Percentiles rank a stretch among this genome's conserved stretches.
Conservation (phyloP, 2,888 invertebrate genomes). For the Morpho helenor region DNA sequence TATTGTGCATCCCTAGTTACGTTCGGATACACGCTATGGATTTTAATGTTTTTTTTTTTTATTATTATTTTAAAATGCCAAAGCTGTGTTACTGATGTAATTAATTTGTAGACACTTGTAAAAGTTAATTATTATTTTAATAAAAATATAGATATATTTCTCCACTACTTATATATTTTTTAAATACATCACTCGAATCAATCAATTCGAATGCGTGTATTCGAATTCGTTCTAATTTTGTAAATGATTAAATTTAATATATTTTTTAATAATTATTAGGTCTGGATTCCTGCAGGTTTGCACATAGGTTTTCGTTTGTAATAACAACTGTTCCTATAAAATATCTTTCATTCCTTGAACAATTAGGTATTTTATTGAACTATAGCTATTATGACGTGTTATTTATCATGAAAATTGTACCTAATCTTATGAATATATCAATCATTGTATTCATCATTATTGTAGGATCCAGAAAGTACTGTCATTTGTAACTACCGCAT, state of each 20-base stretch:
- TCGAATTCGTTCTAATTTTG: conserved; percentile 16
- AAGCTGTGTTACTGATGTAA: conserved; percentile 18
- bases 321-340: conserved; percentile 26
- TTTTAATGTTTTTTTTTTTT: conserved; percentile 8
- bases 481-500: conserved; percentile 66
- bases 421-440: conserved; percentile 34
- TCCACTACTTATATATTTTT: conserved; percentile 7
- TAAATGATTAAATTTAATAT: conserved; percentile 12
- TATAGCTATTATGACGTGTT: conserved; percentile 32
- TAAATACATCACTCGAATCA: conserved; percentile 4
- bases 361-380: conserved; percentile 20
- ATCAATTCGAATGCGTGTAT: conserved; percentile 13
- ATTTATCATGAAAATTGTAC: conserved; percentile 36
- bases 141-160: conserved; percentile 14
- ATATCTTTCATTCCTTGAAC: conserved; percentile 19
- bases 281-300: conserved; percentile 20
- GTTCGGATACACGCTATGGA: conserved; percentile 36
- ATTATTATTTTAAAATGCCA: conserved; percentile 17
- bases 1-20: conserved; percentile 24
- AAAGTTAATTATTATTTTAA: conserved; percentile 11
- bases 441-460: conserved; percentile 51
- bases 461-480: conserved; percentile 65
- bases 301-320: conserved; percentile 4
- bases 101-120: conserved; percentile 15
- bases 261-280: conserved; percentile 11